phyloP scores from a whole-genome alignment of 1,140 invertebrate species.

The Sminthurides bifidus region DNA sequence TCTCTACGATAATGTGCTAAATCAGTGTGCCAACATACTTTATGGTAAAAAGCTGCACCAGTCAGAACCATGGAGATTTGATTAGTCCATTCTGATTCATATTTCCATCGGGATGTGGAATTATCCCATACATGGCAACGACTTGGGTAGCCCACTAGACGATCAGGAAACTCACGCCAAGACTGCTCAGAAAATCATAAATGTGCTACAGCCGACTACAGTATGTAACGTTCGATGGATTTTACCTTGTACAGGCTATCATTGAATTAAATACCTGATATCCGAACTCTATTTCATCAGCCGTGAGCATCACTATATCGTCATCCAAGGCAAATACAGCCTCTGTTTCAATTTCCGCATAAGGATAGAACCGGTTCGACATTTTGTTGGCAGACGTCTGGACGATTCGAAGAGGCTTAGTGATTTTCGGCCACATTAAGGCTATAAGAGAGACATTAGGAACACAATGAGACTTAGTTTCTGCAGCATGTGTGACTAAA shows the following conservation, averaged over 20 bases:
- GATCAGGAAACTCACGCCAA: conserved; percentile 85
- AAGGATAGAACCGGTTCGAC: conserved; percentile 87
- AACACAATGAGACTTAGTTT: too few species aligned
- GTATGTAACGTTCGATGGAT: too few species aligned
- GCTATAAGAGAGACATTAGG: conserved; percentile 49
- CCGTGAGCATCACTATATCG: conserved; percentile 85
- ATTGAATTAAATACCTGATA: conserved; percentile 50
- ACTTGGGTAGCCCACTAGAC: conserved; percentile 83
- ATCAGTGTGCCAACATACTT: conserved; percentile 41
- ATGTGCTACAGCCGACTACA: too few species aligned
- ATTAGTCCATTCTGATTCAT: conserved; percentile 91
- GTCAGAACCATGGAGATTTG: conserved; percentile 86
- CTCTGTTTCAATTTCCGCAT: conserved; percentile 85
- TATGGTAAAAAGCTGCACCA: conserved; percentile 86
- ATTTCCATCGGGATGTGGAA: conserved; percentile 65
- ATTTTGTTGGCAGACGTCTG: conserved; percentile 82
- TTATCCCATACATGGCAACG: conserved; percentile 83
- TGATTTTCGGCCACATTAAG: conserved; percentile 73
- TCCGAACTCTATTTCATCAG: conserved; percentile 85
- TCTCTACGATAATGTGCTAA: not conserved
- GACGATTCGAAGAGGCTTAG: conserved; percentile 79
- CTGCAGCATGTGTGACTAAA: too few species aligned
- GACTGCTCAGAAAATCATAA: too few species aligned
- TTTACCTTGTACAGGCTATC: not conserved
- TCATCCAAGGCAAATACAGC: conserved; percentile 83